Percentiles rank a stretch among this genome's conserved stretches.
phyloP scores from a whole-genome alignment of 2,888 invertebrate genomes.

The Ochropleura leucogaster region DNA sequence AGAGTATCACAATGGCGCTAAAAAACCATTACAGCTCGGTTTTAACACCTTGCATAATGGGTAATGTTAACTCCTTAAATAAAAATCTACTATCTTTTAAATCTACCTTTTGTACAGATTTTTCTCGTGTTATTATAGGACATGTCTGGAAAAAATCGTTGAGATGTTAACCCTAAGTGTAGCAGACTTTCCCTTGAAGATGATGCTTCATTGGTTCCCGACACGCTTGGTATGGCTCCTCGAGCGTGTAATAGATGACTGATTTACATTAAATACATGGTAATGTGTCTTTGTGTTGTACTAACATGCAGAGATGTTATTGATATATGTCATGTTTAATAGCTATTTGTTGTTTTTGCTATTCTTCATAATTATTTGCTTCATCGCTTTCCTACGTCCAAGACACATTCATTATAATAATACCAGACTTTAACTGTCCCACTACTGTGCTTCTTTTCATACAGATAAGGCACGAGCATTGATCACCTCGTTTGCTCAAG shows the following conservation, averaged over 20 bases:
- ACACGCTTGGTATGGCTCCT: slow-evolving; percentile 57
- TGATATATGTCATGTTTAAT: slow-evolving; percentile 16
- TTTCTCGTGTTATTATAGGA: no score
- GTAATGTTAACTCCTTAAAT: no score
- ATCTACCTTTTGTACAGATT: no score
- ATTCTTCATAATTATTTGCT: not conserved
- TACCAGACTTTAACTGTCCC: no score
- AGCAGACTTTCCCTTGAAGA: slow-evolving; percentile 61
- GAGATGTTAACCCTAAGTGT: slow-evolving; percentile 17
- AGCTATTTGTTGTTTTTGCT: not conserved
- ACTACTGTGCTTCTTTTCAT: no score
- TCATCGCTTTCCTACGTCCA: not conserved
- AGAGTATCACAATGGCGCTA: no score
- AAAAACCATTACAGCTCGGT: no score
- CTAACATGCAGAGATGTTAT: slow-evolving; percentile 10
- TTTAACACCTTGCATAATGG: no score
- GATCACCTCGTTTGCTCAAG: no score
- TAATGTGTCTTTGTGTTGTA: slow-evolving; percentile 29
- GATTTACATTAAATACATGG: slow-evolving; percentile 44
- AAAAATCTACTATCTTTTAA: no score
- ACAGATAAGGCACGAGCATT: no score
- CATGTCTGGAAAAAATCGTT: not conserved
- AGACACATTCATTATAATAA: not conserved
- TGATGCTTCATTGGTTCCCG: slow-evolving; percentile 61
- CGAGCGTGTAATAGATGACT: slow-evolving; percentile 45